A percentile compares a stretch with the other conserved stretches of the same genome.
These are phyloP conservation scores for Lingula anatina DNA, from an alignment of 2,888 invertebrate genomes.

Conservation along the genomic window DNA sequence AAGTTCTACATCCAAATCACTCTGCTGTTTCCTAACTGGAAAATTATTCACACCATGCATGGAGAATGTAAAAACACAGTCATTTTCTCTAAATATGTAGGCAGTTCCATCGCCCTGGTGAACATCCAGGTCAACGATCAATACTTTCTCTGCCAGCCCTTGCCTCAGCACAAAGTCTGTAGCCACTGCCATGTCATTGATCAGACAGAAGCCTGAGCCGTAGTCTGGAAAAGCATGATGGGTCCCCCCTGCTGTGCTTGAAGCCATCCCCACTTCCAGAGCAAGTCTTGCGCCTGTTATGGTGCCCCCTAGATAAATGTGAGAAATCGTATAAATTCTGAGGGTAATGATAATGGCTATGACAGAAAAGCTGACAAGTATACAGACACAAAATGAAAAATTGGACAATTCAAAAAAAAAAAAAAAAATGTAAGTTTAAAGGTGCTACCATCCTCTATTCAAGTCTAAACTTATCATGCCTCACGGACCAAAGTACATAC, in stretches of 20 bases:
- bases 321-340: no score
- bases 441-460: not conserved
- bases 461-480: not conserved
- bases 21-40: slow-evolving; percentile 34
- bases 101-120: slow-evolving; percentile 49
- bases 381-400: no score
- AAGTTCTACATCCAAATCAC: slow-evolving; percentile 37
- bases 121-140: slow-evolving; percentile 45
- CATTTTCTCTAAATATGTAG: slow-evolving; percentile 25
- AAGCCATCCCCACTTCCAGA: slow-evolving; percentile 34
- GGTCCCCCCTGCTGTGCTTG: slow-evolving; percentile 44
- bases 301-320: slow-evolving; percentile 34
- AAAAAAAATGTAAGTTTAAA: not conserved
- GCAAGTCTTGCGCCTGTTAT: slow-evolving; percentile 25
- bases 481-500: no score
- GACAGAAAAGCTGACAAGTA: no score
- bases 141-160: slow-evolving; percentile 20
- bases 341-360: no score
- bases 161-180: slow-evolving; percentile 20
- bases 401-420: no score
- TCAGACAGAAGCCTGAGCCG: slow-evolving; percentile 42
- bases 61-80: slow-evolving; percentile 37
- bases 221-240: slow-evolving; percentile 41
- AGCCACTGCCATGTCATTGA: slow-evolving; percentile 43
- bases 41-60: slow-evolving; percentile 42